Evolutionary conservation across 2,797 vertebrate genomes (phyloP).

Genomic region (Benthosema pterotum): DNA sequence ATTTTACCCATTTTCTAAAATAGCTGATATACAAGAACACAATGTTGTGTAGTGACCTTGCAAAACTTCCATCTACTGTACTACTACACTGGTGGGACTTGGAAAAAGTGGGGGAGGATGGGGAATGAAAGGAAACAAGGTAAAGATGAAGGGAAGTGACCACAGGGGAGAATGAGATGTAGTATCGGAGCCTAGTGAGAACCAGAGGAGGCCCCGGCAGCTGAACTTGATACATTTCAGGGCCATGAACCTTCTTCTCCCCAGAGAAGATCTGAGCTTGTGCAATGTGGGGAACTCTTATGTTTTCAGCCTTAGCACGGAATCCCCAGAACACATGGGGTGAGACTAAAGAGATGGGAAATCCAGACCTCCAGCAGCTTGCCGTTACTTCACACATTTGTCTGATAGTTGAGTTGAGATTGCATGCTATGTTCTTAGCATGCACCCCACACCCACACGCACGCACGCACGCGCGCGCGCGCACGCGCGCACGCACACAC

Average conservation of each 20-base stretch:
- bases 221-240: constrained; percentile 70
- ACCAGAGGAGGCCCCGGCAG: constrained; percentile 41
- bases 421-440: too few species aligned
- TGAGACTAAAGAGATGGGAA: constrained; percentile 29
- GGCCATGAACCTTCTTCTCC: constrained; percentile 62
- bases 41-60: too few species aligned
- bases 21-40: too few species aligned
- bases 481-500: too few species aligned
- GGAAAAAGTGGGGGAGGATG: not conserved
- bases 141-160: constrained; percentile 47
- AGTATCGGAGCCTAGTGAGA: constrained; percentile 39
- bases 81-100: too few species aligned
- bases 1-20: too few species aligned
- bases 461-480: too few species aligned
- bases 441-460: too few species aligned
- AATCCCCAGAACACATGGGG: constrained; percentile 47
- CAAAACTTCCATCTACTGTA: too few species aligned
- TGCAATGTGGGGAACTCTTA: constrained; percentile 63
- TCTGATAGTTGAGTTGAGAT: constrained; percentile 11
- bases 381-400: constrained; percentile 21
- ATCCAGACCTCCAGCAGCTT: constrained; percentile 30
- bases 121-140: constrained; percentile 27
- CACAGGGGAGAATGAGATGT: constrained; percentile 54
- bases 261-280: constrained; percentile 60
- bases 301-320: constrained; percentile 60